Percentiles rank a stretch among this genome's conserved stretches.
Conservation (phyloP, 2,113 vertebrate genomes). For the Merops nubicus region DNA sequence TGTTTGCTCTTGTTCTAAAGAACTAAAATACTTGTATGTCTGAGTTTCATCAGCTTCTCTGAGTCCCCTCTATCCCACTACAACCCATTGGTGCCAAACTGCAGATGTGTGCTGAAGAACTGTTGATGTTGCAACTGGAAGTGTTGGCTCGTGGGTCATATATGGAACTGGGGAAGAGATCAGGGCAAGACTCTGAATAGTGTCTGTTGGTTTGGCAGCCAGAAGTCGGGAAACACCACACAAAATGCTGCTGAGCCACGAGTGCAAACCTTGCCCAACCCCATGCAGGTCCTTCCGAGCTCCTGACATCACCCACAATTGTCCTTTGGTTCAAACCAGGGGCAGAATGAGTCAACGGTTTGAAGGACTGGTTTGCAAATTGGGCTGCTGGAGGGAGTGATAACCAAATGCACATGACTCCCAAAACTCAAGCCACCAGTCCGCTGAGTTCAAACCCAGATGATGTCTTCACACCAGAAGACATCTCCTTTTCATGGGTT, state of each 20-base stretch:
- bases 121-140: fast-evolving
- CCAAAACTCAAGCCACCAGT: neutral
- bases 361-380: neutral
- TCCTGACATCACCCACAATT: fast-evolving
- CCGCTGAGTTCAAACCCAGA: neutral
- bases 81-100: neutral
- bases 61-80: neutral
- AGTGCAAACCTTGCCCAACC: neutral
- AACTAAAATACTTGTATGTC: neutral
- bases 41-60: neutral
- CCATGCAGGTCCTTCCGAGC: neutral
- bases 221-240: neutral
- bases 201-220: neutral
- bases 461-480: fast-evolving
- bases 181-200: neutral
- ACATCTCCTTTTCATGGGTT: neutral
- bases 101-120: neutral
- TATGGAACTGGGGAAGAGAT: neutral
- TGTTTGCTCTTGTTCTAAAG: neutral
- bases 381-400: neutral
- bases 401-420: neutral
- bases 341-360: neutral
- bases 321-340: neutral
- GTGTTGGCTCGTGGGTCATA: fast-evolving
- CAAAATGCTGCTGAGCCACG: neutral